Conservation (phyloP, 2,797 vertebrate genomes). For the Sylvilagus floridanus region DNA sequence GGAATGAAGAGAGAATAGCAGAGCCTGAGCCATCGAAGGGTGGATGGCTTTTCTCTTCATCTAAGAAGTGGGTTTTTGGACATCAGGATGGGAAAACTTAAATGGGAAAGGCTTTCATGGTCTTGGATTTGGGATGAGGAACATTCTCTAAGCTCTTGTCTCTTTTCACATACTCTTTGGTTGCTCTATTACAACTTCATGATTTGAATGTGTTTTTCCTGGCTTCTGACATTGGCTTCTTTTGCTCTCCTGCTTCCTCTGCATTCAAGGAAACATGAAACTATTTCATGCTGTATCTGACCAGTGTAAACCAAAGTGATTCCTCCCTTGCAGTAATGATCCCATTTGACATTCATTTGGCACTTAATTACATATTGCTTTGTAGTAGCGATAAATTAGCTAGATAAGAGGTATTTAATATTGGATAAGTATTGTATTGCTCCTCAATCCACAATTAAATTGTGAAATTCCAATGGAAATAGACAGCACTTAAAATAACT, state of each 20-base stretch:
- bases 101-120: neutral
- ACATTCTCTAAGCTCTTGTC: rapidly evolving
- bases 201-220: neutral
- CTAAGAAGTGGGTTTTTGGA: neutral
- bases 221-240: neutral
- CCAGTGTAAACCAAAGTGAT: neutral
- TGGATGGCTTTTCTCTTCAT: neutral
- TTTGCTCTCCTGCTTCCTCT: neutral
- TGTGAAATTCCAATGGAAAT: conserved; percentile 30
- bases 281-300: neutral
- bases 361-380: conserved; percentile 36
- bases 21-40: neutral
- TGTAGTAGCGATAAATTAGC: conserved; percentile 30
- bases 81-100: neutral
- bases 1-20: neutral
- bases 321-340: neutral
- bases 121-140: neutral
- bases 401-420: conserved; percentile 55
- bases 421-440: neutral
- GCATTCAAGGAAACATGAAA: neutral
- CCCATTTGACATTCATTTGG: conserved; percentile 23
- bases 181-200: neutral
- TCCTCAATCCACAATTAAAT: neutral
- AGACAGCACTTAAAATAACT: conserved; percentile 20
- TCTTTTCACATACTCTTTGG: neutral